phyloP scores from a whole-genome alignment of 2,113 vertebrate species.

The Festucalex cinctus region DNA sequence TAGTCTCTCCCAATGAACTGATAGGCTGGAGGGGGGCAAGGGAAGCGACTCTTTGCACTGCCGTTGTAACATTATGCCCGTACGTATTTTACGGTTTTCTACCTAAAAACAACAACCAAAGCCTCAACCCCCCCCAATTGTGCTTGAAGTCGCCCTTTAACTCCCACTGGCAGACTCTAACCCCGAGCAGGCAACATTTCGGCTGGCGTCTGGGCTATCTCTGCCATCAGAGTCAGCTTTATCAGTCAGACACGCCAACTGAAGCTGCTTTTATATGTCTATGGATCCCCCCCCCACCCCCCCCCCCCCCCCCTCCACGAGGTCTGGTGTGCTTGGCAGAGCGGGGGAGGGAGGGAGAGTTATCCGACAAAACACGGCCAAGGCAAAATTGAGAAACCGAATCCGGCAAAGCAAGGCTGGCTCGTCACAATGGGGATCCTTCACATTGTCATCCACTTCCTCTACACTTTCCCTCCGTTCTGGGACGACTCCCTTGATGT shows the following conservation, averaged over 20 bases:
- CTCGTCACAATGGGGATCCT: constrained; percentile 62
- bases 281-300: constrained; percentile 54
- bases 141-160: constrained; percentile 37
- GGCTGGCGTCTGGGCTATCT: constrained; percentile 78
- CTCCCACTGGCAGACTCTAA: constrained; percentile 62
- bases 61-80: constrained; percentile 5
- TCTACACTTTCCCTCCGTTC: constrained; percentile 61
- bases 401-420: constrained; percentile 50
- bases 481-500: constrained; percentile 48
- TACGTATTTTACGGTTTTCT: constrained; percentile 22
- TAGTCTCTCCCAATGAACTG: constrained; percentile 73
- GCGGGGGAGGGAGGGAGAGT: neutral
- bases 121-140: constrained; percentile 5
- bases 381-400: constrained; percentile 55
- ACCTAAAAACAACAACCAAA: constrained; percentile 35
- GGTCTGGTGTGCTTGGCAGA: constrained; percentile 48
- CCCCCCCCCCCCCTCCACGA: constrained; percentile 39
- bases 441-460: constrained; percentile 67
- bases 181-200: constrained; percentile 69
- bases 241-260: constrained; percentile 71
- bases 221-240: constrained; percentile 75
- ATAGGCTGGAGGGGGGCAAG: constrained; percentile 39
- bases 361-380: constrained; percentile 35
- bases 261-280: constrained; percentile 72
- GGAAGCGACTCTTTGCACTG: constrained; percentile 11